Conservation (phyloP, 2,888 invertebrate species). For the Diarsia mendica region DNA sequence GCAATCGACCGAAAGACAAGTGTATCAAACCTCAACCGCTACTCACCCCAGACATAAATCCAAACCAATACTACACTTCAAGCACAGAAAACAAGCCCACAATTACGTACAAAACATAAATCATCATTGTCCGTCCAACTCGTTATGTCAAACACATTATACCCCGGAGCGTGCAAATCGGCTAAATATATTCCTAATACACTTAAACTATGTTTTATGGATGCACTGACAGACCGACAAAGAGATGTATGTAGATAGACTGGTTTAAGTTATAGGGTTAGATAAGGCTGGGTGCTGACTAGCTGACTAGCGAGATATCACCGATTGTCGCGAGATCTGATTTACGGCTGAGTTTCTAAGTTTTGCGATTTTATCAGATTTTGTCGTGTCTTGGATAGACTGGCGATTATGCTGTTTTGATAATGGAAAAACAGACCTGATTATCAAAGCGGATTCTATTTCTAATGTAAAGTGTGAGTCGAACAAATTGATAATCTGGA, state of each 20-base stretch:
- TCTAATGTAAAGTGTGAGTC: too few relatives aligned
- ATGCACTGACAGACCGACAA: constrained; percentile 73
- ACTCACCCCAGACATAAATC: constrained; percentile 23
- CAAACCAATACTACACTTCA: constrained; percentile 34
- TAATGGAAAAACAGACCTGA: neutral
- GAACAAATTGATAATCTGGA: too few relatives aligned
- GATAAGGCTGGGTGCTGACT: constrained; percentile 64
- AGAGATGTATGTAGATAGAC: constrained; percentile 63
- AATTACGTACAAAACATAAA: constrained; percentile 64
- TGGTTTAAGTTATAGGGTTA: constrained; percentile 56
- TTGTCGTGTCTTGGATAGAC: constrained; percentile 15
- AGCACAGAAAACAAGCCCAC: constrained; percentile 54
- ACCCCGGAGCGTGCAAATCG: constrained; percentile 76
- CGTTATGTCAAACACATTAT: constrained; percentile 68
- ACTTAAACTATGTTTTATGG: constrained; percentile 69
- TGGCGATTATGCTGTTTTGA: constrained; percentile 21
- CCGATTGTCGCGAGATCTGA: constrained; percentile 48
- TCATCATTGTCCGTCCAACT: constrained; percentile 66
- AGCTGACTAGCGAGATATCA: constrained; percentile 38
- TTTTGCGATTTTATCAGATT: constrained; percentile 50
- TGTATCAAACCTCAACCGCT: neutral
- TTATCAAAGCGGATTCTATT: neutral
- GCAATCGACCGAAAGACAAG: neutral
- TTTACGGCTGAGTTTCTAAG: constrained; percentile 42
- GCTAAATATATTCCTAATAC: constrained; percentile 75